A percentile compares a stretch with the other conserved stretches of the same genome.
Conservation (phyloP, 1,140 invertebrate species). For the Vollenhovia emeryi region DNA sequence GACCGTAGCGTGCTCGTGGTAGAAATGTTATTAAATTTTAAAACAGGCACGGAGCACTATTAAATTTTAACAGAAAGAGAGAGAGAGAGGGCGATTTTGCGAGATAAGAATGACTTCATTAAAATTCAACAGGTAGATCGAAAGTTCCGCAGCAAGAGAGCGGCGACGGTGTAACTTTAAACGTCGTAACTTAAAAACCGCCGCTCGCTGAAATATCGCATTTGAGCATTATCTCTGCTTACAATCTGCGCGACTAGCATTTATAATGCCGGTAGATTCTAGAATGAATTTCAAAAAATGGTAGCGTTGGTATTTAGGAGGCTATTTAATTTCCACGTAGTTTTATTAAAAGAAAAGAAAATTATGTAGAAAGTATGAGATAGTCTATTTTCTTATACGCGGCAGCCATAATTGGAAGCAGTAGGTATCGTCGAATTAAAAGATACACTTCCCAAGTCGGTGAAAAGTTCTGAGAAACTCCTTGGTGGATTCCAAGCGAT, state of each 20-base stretch:
- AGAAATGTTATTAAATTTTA: slow-evolving; percentile 59
- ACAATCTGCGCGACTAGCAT: slow-evolving; percentile 58
- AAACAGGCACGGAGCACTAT: slow-evolving; percentile 20
- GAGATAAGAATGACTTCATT: slow-evolving; percentile 63
- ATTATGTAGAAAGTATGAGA: neutral
- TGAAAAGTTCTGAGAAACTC: neutral
- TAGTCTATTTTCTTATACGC: neutral
- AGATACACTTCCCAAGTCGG: neutral
- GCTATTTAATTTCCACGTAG: neutral
- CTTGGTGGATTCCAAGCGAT: neutral
- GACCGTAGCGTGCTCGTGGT: neutral
- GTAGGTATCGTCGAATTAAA: neutral
- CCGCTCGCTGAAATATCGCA: slow-evolving; percentile 37
- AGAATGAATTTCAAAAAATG: slow-evolving; percentile 2
- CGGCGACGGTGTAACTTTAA: slow-evolving; percentile 36
- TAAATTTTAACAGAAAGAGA: slow-evolving; percentile 9
- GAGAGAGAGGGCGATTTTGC: neutral
- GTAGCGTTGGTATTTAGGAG: neutral
- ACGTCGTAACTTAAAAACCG: slow-evolving; percentile 58
- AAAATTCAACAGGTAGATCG: slow-evolving; percentile 69
- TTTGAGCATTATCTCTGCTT: slow-evolving; percentile 58
- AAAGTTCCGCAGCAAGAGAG: slow-evolving; percentile 51
- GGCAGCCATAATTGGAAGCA: neutral
- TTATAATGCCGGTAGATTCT: slow-evolving; percentile 17
- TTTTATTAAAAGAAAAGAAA: neutral